Conservation (phyloP, 2,113 vertebrate species). For the Takifugu bimaculatus region DNA sequence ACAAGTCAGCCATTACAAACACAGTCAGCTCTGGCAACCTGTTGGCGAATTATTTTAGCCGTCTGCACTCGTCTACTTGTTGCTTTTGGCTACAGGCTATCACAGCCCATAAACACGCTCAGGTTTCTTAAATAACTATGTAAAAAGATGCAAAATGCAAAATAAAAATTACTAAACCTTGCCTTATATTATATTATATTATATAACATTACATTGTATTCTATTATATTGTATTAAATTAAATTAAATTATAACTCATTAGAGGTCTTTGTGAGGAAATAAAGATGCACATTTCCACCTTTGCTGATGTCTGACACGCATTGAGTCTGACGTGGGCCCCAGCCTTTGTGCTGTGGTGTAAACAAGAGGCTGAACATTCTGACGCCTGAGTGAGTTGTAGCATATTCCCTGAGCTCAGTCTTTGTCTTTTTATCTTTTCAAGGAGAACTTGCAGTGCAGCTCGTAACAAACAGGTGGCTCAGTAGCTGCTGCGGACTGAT, state of each 20-base stretch:
- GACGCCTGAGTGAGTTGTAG: constrained; percentile 60
- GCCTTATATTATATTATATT: neutral
- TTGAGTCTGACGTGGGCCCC: constrained; percentile 49
- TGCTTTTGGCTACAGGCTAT: constrained; percentile 35
- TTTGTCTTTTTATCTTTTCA: constrained; percentile 1
- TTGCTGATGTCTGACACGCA: constrained; percentile 34
- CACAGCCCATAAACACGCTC: too few relatives aligned
- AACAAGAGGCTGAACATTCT: constrained; percentile 61
- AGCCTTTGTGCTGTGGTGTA: constrained; percentile 61
- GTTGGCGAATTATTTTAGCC: constrained; percentile 33
- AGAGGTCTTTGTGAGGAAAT: constrained; percentile 4
- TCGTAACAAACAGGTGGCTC: constrained; percentile 44
- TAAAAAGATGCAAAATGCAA: too few relatives aligned
- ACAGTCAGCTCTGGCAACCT: constrained; percentile 29
- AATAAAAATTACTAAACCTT: too few relatives aligned
- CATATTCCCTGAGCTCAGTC: constrained; percentile 33
- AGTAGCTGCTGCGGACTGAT: constrained; percentile 24
- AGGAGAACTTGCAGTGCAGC: constrained; percentile 28
- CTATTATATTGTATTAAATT: neutral
- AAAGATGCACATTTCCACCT: constrained; percentile 32
- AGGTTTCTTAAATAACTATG: too few relatives aligned
- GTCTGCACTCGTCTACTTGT: constrained; percentile 54
- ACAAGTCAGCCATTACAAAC: constrained; percentile 10
- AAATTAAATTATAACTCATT: neutral
- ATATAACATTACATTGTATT: neutral